phyloP scores from a whole-genome alignment of 1,140 invertebrate genomes.

The Argopecten irradians region DNA sequence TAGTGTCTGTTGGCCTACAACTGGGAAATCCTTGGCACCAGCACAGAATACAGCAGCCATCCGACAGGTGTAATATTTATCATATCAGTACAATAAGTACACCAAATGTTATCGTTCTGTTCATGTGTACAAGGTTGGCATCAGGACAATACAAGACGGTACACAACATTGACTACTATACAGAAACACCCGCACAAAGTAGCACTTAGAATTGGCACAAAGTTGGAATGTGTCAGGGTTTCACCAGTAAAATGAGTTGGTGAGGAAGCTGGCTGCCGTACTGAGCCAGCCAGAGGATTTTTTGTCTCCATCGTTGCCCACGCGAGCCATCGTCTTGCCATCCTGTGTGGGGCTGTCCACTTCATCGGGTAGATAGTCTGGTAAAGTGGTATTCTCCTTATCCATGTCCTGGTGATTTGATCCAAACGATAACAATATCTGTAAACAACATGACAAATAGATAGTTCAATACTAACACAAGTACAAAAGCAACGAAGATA shows the following conservation, averaged over 20 bases:
- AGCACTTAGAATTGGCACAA: background rate
- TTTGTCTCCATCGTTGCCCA: conserved; percentile 36
- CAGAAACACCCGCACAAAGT: too few relatives aligned
- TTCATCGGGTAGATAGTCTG: conserved; percentile 53
- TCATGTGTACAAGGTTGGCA: too few relatives aligned
- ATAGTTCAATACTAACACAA: background rate
- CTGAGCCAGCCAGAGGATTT: conserved; percentile 48
- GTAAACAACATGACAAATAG: conserved; percentile 28
- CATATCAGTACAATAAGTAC: too few relatives aligned
- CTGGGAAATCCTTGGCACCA: too few relatives aligned
- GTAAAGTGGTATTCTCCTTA: conserved; percentile 52
- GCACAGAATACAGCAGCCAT: too few relatives aligned
- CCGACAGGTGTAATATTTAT: too few relatives aligned
- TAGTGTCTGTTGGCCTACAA: too few relatives aligned
- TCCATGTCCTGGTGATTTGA: conserved; percentile 49
- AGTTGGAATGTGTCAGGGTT: background rate
- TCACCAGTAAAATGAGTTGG: conserved; percentile 59
- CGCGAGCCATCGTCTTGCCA: conserved; percentile 45
- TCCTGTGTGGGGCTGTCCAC: conserved; percentile 49
- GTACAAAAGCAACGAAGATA: too few relatives aligned
- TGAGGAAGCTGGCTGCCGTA: conserved; percentile 49
- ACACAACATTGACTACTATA: too few relatives aligned
- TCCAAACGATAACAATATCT: conserved; percentile 52
- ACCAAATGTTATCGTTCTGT: too few relatives aligned
- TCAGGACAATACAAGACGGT: too few relatives aligned